Percentiles rank a stretch among this genome's conserved stretches.
phyloP scores from a whole-genome alignment of 2,797 vertebrate genomes.

The Clarias fuscus region DNA sequence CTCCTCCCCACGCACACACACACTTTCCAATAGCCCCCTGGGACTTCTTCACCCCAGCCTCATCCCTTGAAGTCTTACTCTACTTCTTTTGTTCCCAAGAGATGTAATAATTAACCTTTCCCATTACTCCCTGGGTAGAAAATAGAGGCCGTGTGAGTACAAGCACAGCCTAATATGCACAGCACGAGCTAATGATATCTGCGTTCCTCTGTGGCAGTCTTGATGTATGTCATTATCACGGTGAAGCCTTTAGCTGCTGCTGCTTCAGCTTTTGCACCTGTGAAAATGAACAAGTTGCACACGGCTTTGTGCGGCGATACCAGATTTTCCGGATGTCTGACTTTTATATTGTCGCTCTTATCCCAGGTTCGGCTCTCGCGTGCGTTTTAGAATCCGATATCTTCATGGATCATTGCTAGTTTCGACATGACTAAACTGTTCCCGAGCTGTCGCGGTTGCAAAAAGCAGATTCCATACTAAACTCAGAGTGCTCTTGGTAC shows the following conservation, averaged over 20 bases:
- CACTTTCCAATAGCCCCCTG: constrained; percentile 41
- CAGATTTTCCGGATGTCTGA: constrained; percentile 35
- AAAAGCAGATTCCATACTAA: background rate
- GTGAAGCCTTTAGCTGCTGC: background rate
- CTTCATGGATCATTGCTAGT: background rate
- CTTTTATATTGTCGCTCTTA: background rate
- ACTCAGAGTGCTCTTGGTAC: background rate
- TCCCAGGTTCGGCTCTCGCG: background rate
- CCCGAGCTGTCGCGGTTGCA: background rate
- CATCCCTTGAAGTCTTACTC: constrained; percentile 19
- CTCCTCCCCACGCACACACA: background rate
- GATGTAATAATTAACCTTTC: constrained; percentile 50
- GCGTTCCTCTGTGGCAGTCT: background rate
- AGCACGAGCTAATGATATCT: background rate
- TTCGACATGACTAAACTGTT: constrained; percentile 19
- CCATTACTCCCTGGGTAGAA: constrained; percentile 21
- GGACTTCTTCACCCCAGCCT: constrained; percentile 28
- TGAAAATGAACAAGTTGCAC: background rate
- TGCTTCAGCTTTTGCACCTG: background rate
- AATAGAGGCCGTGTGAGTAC: constrained; percentile 3
- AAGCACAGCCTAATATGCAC: background rate
- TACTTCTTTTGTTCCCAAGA: constrained; percentile 33
- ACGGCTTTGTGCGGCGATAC: background rate
- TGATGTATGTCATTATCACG: background rate
- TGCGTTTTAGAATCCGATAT: background rate